Percentiles rank a stretch among this genome's conserved stretches.
These are phyloP conservation scores for Brenthis daphne DNA, from an alignment of 2,888 invertebrate genomes.

Conservation along the genomic window DNA sequence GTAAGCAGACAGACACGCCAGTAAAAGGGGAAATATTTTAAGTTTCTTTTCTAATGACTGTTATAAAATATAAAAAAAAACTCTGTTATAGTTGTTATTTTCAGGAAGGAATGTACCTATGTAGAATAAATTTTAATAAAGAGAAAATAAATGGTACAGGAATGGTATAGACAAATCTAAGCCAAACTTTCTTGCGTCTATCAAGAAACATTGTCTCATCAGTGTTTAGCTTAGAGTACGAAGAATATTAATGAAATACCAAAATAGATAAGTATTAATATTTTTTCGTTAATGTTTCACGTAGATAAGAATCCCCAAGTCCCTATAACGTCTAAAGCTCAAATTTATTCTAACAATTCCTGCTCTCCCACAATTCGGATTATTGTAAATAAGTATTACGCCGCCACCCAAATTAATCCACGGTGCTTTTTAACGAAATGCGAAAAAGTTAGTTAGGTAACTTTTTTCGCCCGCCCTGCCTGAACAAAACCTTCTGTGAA, in stretches of 20 bases:
- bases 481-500: constrained; percentile 64
- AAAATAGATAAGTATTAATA: background rate
- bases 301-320: constrained; percentile 34
- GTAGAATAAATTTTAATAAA: no score
- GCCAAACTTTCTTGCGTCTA: no score
- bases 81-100: no score
- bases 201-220: no score
- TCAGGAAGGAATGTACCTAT: no score
- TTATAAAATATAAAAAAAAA: no score
- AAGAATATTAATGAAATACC: background rate
- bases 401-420: constrained; percentile 74
- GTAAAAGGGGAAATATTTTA: no score
- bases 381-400: constrained; percentile 81
- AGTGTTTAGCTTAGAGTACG: no score
- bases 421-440: constrained; percentile 71
- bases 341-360: constrained; percentile 76
- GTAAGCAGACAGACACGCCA: no score
- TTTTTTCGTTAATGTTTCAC: constrained; percentile 1
- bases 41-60: no score
- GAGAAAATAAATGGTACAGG: no score
- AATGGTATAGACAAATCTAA: no score
- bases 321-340: constrained; percentile 63
- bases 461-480: constrained; percentile 56
- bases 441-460: constrained; percentile 75
- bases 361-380: constrained; percentile 72